Conservation (phyloP, 2,113 vertebrate genomes). For the Ptyas mucosa region DNA sequence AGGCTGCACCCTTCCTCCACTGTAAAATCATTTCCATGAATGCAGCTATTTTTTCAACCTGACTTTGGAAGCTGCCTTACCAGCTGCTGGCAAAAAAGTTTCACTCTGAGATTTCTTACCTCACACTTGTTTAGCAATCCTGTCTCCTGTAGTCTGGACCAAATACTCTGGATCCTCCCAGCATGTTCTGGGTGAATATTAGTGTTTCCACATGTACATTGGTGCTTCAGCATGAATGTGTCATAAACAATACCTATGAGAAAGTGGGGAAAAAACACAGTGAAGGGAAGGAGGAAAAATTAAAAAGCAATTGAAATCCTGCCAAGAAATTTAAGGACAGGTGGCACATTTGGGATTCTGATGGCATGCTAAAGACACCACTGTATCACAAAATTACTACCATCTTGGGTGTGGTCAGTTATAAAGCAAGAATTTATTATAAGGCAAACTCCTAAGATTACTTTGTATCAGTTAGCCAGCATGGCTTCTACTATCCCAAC, state of each 20-base stretch:
- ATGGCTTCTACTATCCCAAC: too few relatives aligned
- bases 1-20: too few relatives aligned
- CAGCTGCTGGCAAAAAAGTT: background rate
- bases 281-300: background rate
- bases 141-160: slow-evolving; percentile 86
- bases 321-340: background rate
- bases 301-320: background rate
- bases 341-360: too few relatives aligned
- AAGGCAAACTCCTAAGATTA: too few relatives aligned
- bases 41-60: background rate
- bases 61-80: background rate
- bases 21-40: background rate
- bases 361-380: too few relatives aligned
- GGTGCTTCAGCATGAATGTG: slow-evolving; percentile 84
- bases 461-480: too few relatives aligned
- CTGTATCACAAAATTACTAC: too few relatives aligned
- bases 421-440: too few relatives aligned
- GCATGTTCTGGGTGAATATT: slow-evolving; percentile 85
- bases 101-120: slow-evolving; percentile 62
- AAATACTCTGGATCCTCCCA: slow-evolving; percentile 87
- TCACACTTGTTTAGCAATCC: slow-evolving; percentile 82
- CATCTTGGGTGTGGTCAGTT: too few relatives aligned
- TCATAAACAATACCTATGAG: slow-evolving; percentile 78
- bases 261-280: background rate
- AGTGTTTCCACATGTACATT: slow-evolving; percentile 85